Evolutionary conservation across 2,797 vertebrate genomes (phyloP), one percentile per base, ranked within the genome.

Genomic region (Columba guinea): DNA sequence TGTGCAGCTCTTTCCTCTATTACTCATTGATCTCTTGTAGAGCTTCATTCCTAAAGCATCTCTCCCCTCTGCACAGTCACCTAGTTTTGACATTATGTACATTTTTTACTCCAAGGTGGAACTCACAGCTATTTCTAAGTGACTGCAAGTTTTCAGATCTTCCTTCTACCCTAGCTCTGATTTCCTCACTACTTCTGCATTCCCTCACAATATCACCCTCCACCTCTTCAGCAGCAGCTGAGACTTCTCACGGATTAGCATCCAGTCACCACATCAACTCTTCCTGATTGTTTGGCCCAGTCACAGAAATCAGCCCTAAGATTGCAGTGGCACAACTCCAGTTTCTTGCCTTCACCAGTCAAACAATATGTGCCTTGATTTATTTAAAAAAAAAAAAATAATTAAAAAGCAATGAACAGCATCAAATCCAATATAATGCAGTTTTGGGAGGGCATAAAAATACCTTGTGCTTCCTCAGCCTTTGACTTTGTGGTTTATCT

Each of bases 401-500:
- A 30, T 8, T 17, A 28, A 32, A 4, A 15, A 23, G 8, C 16
- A 67, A 26, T 0, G 0, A 76, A 76, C 10, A 89, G 28, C 27
- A 67, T 30, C 19, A 58, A 82, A 90, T 79, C n/a, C 24, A 84
- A 11, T 49, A 41, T 39, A 80, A 90, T 30, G 30, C 5, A 1
- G 5, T 62, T 80, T 65, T 46, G 58, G 58, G 48, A 96, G 34
- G 55, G 39, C 84, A 59, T 49, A 87, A 93, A 93, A 96, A 80
- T 49, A 80, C 35, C 21, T 71, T 75, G 46, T 65, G 26, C 44
- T 93, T 69, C 51, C 35, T 83, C 69, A 87, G 71, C 87, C 41
- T 91, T 93, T 90, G 69, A 93, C 77, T 91, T 95, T 94, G 71
- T 85, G 48, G 23, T 89, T 95, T 89, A 80, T 91, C 71, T 75